These are phyloP conservation scores for Petrocephalus sullivani DNA, from an alignment of 2,797 vertebrate genomes.

Conservation along the genomic window DNA sequence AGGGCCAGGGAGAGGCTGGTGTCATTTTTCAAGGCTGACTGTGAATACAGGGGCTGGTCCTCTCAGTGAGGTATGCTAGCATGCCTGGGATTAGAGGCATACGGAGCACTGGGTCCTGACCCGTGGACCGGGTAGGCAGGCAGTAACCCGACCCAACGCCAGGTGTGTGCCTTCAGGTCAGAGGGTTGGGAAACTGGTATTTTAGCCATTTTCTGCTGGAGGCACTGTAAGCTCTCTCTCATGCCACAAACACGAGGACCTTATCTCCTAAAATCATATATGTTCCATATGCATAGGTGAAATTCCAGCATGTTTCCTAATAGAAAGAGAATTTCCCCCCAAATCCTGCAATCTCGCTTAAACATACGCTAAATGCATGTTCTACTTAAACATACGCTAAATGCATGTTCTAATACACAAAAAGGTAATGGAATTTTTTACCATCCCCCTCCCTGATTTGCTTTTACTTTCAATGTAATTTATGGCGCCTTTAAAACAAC, in stretches of 20 bases:
- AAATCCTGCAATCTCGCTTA: neutral
- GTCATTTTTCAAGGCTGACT: slow-evolving; percentile 53
- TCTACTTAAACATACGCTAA: neutral
- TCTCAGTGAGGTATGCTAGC: slow-evolving; percentile 69
- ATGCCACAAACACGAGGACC: neutral
- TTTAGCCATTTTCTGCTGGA: slow-evolving; percentile 40
- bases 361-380: neutral
- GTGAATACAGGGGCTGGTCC: slow-evolving; percentile 48
- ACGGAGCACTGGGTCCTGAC: slow-evolving; percentile 83
- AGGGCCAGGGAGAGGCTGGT: slow-evolving; percentile 27
- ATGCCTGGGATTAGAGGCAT: slow-evolving; percentile 72
- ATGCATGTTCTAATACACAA: neutral
- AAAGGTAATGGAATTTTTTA: neutral
- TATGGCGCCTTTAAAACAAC: slow-evolving; percentile 67
- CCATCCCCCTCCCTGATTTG: slow-evolving; percentile 42
- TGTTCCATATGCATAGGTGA: neutral
- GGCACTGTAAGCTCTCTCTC: neutral
- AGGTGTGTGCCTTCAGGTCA: slow-evolving; percentile 96
- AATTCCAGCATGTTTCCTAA: neutral
- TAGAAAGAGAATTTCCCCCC: neutral
- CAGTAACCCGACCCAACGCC: slow-evolving; percentile 87
- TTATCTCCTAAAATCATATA: neutral
- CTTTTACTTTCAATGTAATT: slow-evolving; percentile 78
- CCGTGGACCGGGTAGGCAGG: slow-evolving; percentile 67
- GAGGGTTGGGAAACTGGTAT: slow-evolving; percentile 63